Percentiles rank a stretch among this genome's conserved stretches.
phyloP scores from a whole-genome alignment of 1,140 invertebrate species.

The Lepidurus couesii region DNA sequence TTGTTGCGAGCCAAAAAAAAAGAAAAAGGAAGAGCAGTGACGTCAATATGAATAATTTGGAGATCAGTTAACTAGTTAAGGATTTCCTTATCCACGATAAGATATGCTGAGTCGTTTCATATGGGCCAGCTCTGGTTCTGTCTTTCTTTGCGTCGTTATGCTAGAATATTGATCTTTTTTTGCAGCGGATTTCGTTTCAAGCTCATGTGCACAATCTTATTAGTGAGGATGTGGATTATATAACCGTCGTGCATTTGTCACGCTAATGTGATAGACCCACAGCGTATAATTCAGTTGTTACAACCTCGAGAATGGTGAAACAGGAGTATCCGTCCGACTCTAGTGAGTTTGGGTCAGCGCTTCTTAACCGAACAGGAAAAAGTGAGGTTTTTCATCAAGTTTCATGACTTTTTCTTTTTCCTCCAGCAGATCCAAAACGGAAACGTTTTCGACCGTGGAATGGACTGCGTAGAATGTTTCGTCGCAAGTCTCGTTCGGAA shows the following conservation, averaged over 20 bases:
- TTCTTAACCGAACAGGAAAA: background rate
- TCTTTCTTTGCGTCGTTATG: background rate
- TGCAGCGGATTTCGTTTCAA: background rate
- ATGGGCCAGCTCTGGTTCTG: background rate
- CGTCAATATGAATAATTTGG: background rate
- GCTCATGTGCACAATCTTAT: background rate
- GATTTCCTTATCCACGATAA: background rate
- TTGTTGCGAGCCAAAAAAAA: background rate
- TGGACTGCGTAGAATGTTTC: constrained; percentile 62
- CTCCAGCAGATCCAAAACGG: constrained; percentile 56
- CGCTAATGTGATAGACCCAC: background rate
- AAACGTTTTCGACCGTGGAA: constrained; percentile 58
- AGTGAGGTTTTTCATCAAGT: background rate
- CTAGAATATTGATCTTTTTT: constrained; percentile 13
- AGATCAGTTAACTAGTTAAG: constrained; percentile 2
- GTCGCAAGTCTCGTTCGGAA: constrained; percentile 46
- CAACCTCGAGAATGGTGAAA: background rate
- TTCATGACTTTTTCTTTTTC: constrained; percentile 28
- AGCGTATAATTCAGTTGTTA: background rate
- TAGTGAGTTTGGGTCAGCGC: background rate
- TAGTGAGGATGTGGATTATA: background rate
- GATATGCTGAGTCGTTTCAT: background rate
- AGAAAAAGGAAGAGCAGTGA: background rate
- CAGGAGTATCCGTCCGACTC: background rate
- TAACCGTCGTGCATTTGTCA: background rate